Conservation (phyloP, 2,113 vertebrate genomes). For the Microcebus lehilahytsara region DNA sequence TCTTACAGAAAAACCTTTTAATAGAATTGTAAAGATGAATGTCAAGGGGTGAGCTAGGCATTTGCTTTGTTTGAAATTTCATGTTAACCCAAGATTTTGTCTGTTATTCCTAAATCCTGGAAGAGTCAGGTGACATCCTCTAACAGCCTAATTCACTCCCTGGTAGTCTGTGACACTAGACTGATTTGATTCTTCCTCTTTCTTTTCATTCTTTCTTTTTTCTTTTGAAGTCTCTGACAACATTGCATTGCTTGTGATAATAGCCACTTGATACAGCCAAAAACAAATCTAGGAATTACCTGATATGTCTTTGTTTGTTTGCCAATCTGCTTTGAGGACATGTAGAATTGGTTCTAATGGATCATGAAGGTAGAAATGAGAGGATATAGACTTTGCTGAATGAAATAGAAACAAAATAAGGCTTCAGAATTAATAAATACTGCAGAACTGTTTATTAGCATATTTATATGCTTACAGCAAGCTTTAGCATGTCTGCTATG, state of each 20-base stretch:
- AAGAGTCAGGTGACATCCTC: not conserved
- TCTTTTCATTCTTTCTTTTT: not conserved
- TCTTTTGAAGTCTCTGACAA: slow-evolving; percentile 35
- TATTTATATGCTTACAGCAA: not conserved
- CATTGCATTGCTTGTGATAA: slow-evolving; percentile 23
- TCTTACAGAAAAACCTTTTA: slow-evolving; percentile 30
- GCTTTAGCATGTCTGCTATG: not conserved
- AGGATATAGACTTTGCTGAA: not conserved
- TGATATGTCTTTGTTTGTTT: slow-evolving; percentile 44
- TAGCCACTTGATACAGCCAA: not conserved
- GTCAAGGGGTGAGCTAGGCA: not conserved
- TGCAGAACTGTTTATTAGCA: not conserved
- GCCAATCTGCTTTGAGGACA: not conserved
- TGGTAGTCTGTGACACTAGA: not conserved
- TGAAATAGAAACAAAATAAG: not conserved
- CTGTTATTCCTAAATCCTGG: not conserved
- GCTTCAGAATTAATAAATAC: not conserved
- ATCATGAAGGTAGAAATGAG: not conserved
- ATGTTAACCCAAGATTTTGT: slow-evolving; percentile 17
- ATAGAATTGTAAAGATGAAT: not conserved
- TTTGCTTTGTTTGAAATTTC: slow-evolving; percentile 47
- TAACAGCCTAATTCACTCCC: not conserved
- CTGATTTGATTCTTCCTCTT: not conserved
- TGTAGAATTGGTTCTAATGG: not conserved
- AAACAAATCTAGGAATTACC: slow-evolving; percentile 41